Base-by-base conservation (phyloP, 1,140 invertebrate species). In the Neoseiulus cucumeris region DNA sequence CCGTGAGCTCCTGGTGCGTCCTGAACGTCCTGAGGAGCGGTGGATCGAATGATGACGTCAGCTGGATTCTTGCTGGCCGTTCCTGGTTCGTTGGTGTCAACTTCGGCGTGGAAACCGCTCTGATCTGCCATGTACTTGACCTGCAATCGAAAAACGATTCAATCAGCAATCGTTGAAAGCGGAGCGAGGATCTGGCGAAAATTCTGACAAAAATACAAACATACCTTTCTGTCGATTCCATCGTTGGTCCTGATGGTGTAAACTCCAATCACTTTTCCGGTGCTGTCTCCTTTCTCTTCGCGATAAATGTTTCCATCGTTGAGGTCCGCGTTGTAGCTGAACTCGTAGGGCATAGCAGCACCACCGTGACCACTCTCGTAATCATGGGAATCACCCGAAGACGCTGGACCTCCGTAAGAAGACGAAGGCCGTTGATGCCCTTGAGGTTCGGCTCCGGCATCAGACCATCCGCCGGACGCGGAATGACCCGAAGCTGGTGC, bases 41-140 rank as follows among this genome's bases (percentile, higher is more conserved):
- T 67, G 14, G 67, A 14, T 22, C 39, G 64, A 22, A 66, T 22
- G 18, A 69, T 47, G 55, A 55, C 65, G 65, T 69, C 65, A 14
- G 68, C 64, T 12, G 51, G 18, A 45, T 64, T 69, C 9, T 47
- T 33, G 18, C 44, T 59, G 12, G 66, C 44, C 4, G 65, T 68
- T 2, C 67, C 68, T 14, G 65, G 68, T n/a, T 68, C 68, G 47
- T 69, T 69, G 9, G 67, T 69, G 44, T 64, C 64, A 1, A 69
- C 59, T 5, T 67, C 64, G 39, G 68, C 67, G 42, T 68, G 68
- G 33, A 68, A 69, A 12, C 68, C 68, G 25, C 64, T 66, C 14
- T 64, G 30, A 22, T 69, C 67, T 18, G 68, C 68, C 20, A 68
- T 68, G 25, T 69, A 69, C 17, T 65, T 68, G 2, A 18, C 66